Evolutionary conservation across 2,888 invertebrate species (phyloP).

Genomic region (Seira sanloemensis): DNA sequence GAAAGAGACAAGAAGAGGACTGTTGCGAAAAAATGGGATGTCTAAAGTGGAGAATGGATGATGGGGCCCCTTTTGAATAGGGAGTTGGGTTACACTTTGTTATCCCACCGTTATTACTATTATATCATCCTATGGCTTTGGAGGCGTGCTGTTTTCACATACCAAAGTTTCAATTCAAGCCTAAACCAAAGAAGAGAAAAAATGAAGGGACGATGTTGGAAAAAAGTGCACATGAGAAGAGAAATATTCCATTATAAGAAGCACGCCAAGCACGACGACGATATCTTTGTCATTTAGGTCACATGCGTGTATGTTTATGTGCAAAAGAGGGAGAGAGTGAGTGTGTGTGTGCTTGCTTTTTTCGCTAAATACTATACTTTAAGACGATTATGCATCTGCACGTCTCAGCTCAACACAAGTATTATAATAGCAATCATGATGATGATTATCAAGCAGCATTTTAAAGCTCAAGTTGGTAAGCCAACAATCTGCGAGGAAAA

Average conservation of each 20-base stretch:
- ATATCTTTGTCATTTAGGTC: constrained; percentile 29
- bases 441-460: not conserved
- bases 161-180: not conserved
- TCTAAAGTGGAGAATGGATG: not conserved
- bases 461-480: not conserved
- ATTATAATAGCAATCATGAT: not conserved
- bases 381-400: constrained; percentile 57
- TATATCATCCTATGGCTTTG: too few relatives aligned
- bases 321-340: not conserved
- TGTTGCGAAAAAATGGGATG: not conserved
- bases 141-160: not conserved
- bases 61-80: not conserved
- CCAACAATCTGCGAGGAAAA: not conserved
- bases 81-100: not conserved
- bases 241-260: constrained; percentile 23
- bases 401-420: constrained; percentile 35
- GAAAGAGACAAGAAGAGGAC: not conserved
- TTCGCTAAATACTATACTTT: not conserved
- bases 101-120: too few relatives aligned
- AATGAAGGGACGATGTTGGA: not conserved
- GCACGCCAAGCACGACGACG: constrained; percentile 10
- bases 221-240: not conserved
- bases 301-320: constrained; percentile 13
- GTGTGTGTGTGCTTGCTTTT: not conserved
- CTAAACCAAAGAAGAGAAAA: too few relatives aligned